phyloP scores from a whole-genome alignment of 2,113 vertebrate genomes.

The Perca schrenkii region DNA sequence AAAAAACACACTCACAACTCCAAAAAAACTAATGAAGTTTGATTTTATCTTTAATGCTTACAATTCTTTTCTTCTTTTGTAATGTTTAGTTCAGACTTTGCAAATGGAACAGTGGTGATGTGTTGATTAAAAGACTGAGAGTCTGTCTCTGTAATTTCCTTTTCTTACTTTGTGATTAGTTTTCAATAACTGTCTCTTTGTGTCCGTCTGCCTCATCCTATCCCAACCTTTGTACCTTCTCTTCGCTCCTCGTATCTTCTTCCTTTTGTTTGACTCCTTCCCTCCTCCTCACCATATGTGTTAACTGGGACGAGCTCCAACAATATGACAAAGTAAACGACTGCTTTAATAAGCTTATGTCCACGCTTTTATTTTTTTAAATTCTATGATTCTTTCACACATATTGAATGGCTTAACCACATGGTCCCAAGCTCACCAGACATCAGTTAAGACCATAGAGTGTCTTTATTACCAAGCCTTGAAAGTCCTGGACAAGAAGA shows the following conservation, averaged over 20 bases:
- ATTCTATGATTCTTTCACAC: no score
- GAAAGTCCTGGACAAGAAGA: no score
- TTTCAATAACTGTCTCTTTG: not conserved
- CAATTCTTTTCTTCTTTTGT: not conserved
- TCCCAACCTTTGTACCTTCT: not conserved
- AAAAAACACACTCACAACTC: not conserved
- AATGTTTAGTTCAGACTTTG: not conserved
- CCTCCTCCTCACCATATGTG: not conserved
- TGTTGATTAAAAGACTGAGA: conserved; percentile 20
- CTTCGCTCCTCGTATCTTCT: not conserved
- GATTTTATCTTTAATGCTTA: not conserved
- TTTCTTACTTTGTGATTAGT: conserved; percentile 12
- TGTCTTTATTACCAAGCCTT: no score
- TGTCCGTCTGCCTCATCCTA: conserved; percentile 10
- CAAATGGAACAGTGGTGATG: conserved; percentile 14
- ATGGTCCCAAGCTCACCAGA: no score
- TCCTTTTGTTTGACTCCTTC: not conserved
- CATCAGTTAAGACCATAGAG: no score
- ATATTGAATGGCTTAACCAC: no score
- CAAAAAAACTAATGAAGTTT: not conserved
- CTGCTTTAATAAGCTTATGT: no score
- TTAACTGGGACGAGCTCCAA: no score
- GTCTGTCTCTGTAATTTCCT: conserved; percentile 9
- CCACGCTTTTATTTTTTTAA: no score
- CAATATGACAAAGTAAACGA: no score